These are phyloP conservation scores for Nothobranchius kuhntae DNA, from an alignment of 2,113 vertebrate genomes.

Conservation along the genomic window DNA sequence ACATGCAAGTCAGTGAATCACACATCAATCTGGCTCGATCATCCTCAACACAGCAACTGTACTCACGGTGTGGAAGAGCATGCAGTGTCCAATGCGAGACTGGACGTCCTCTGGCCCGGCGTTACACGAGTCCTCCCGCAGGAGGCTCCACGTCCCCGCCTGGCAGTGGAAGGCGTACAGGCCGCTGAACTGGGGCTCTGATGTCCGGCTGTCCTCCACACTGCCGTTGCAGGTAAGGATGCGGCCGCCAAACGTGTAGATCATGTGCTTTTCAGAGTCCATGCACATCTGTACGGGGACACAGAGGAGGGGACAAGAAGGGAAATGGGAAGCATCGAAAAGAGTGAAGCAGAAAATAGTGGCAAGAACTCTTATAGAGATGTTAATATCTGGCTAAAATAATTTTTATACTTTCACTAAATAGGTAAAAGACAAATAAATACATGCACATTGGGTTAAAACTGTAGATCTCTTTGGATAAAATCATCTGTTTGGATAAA, in stretches of 20 bases:
- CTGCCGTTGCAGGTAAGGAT: slow-evolving; percentile 97
- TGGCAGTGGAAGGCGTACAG: slow-evolving; percentile 94
- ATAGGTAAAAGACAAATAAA: no score
- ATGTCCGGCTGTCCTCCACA: slow-evolving; percentile 92
- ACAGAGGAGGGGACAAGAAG: background rate
- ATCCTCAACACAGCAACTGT: no score
- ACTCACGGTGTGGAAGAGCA: slow-evolving; percentile 92
- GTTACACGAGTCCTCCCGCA: slow-evolving; percentile 97
- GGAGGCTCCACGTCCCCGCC: slow-evolving; percentile 89
- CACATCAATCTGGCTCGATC: background rate
- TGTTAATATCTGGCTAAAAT: no score
- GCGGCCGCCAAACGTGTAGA: slow-evolving; percentile 96
- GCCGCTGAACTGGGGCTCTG: slow-evolving; percentile 96
- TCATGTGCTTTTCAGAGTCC: slow-evolving; percentile 99
- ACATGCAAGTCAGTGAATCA: background rate
- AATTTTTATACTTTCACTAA: no score
- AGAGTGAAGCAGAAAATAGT: no score
- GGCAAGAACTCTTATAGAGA: no score
- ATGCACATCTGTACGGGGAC: slow-evolving; percentile 91
- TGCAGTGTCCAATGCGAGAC: slow-evolving; percentile 98
- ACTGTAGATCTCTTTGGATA: no score
- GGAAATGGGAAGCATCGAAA: background rate
- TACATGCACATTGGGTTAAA: no score
- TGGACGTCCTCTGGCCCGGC: slow-evolving; percentile 97
- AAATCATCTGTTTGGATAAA: no score